A percentile compares a stretch with the other conserved stretches of the same genome.
Conservation (phyloP, 1,140 invertebrate species). For the Luehdorfia chinensis region DNA sequence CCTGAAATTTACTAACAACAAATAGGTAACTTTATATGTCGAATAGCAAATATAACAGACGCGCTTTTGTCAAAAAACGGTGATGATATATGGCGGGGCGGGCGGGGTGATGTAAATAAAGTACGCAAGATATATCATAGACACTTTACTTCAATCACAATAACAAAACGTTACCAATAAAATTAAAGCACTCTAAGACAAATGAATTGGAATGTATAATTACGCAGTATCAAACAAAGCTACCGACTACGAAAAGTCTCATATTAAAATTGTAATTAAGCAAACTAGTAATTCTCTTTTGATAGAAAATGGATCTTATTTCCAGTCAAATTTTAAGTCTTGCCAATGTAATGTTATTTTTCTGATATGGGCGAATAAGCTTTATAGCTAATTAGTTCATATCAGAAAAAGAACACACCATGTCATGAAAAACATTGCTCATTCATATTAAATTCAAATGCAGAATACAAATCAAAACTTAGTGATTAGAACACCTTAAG, state of each 20-base stretch:
- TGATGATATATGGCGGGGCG: too few relatives aligned
- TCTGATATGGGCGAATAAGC: neutral
- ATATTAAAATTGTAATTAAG: too few relatives aligned
- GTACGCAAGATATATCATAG: neutral
- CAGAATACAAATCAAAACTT: too few relatives aligned
- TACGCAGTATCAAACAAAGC: neutral
- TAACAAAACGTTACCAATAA: slow-evolving; percentile 4
- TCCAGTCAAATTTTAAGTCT: neutral
- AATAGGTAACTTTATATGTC: too few relatives aligned
- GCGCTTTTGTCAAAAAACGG: too few relatives aligned
- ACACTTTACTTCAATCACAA: slow-evolving; percentile 13
- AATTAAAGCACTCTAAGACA: neutral
- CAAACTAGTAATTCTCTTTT: neutral
- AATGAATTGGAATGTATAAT: slow-evolving; percentile 3
- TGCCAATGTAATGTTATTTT: neutral
- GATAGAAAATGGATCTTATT: neutral
- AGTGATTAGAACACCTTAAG: too few relatives aligned
- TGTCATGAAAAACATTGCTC: too few relatives aligned
- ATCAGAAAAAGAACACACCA: too few relatives aligned
- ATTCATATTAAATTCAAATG: too few relatives aligned
- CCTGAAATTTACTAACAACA: too few relatives aligned
- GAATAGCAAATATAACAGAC: too few relatives aligned
- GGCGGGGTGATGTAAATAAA: too few relatives aligned
- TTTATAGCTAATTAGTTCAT: neutral
- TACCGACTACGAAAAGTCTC: slow-evolving; percentile 1